Evolutionary conservation across 2,888 invertebrate species (phyloP).

Genomic region (Linnaemya tessellans): DNA sequence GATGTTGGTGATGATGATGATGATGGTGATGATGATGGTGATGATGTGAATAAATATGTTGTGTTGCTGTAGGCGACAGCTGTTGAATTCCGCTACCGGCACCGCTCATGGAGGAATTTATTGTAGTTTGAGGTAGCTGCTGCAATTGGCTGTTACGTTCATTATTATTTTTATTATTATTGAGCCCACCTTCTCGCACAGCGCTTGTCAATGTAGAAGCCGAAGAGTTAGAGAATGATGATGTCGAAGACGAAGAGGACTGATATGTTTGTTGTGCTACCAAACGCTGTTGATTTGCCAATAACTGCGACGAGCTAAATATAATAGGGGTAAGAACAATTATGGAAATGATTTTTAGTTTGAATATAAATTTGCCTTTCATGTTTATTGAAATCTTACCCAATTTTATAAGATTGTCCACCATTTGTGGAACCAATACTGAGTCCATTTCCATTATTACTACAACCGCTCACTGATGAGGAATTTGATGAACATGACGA

Average conservation of each 20-base stretch:
- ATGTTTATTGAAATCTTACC: constrained; percentile 29
- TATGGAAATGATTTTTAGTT: background rate
- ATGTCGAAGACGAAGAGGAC: constrained; percentile 50
- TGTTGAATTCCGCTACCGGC: constrained; percentile 22
- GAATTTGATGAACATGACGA: constrained; percentile 43
- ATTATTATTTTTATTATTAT: constrained; percentile 46
- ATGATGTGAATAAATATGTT: constrained; percentile 58
- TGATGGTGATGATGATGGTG: constrained; percentile 29
- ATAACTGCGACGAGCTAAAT: constrained; percentile 69
- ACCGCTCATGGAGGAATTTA: background rate
- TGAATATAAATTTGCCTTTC: background rate
- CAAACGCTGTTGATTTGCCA: constrained; percentile 67
- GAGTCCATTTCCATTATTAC: constrained; percentile 9
- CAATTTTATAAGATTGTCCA: constrained; percentile 19
- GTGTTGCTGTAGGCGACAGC: constrained; percentile 29
- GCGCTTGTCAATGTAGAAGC: constrained; percentile 39
- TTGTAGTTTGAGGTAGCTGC: constrained; percentile 17
- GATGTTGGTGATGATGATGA: constrained; percentile 61
- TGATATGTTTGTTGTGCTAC: constrained; percentile 54
- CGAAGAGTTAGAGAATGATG: constrained; percentile 34
- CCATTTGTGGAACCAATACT: constrained; percentile 15
- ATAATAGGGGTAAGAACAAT: background rate
- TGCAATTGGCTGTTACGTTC: constrained; percentile 55
- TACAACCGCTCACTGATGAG: constrained; percentile 40
- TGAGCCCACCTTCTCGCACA: constrained; percentile 6